Conservation (phyloP, 2,888 invertebrate species). For the Aleiodes leptofemur region DNA sequence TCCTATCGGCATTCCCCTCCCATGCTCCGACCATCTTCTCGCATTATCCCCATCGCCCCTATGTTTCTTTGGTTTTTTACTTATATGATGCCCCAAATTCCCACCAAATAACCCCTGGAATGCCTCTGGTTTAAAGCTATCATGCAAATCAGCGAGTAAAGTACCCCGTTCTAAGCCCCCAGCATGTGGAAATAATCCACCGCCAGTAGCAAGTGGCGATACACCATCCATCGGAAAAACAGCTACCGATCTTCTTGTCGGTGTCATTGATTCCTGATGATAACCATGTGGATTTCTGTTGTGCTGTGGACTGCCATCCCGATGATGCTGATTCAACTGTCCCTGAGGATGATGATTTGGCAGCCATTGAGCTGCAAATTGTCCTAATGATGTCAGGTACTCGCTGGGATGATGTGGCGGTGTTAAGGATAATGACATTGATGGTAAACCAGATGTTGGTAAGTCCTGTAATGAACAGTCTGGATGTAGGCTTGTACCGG, state of each 20-base stretch:
- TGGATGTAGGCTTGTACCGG: slow-evolving; percentile 64
- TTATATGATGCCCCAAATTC: slow-evolving; percentile 60
- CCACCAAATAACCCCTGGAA: slow-evolving; percentile 68
- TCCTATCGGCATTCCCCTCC: slow-evolving; percentile 79
- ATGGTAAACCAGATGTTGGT: slow-evolving; percentile 65
- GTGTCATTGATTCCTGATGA: slow-evolving; percentile 60
- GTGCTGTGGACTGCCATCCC: slow-evolving; percentile 68
- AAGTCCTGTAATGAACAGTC: slow-evolving; percentile 72
- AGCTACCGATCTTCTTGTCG: slow-evolving; percentile 60
- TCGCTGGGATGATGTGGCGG: slow-evolving; percentile 82
- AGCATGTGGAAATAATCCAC: slow-evolving; percentile 66
- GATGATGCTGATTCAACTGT: slow-evolving; percentile 59
- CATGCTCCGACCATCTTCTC: slow-evolving; percentile 70
- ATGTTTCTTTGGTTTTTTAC: slow-evolving; percentile 70
- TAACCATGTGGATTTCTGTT: slow-evolving; percentile 56
- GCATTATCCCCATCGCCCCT: slow-evolving; percentile 61
- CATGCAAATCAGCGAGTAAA: slow-evolving; percentile 68
- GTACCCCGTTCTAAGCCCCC: slow-evolving; percentile 65
- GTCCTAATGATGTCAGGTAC: slow-evolving; percentile 72
- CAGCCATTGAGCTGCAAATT: slow-evolving; percentile 72
- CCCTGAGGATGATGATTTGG: slow-evolving; percentile 66
- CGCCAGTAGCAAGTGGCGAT: slow-evolving; percentile 61
- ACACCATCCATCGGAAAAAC: slow-evolving; percentile 69
- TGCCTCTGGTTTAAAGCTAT: slow-evolving; percentile 71
- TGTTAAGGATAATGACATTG: slow-evolving; percentile 84